These are phyloP conservation scores for Poeciliopsis paucimaculata DNA, from an alignment of 2,797 vertebrate species.

Conservation along the genomic window DNA sequence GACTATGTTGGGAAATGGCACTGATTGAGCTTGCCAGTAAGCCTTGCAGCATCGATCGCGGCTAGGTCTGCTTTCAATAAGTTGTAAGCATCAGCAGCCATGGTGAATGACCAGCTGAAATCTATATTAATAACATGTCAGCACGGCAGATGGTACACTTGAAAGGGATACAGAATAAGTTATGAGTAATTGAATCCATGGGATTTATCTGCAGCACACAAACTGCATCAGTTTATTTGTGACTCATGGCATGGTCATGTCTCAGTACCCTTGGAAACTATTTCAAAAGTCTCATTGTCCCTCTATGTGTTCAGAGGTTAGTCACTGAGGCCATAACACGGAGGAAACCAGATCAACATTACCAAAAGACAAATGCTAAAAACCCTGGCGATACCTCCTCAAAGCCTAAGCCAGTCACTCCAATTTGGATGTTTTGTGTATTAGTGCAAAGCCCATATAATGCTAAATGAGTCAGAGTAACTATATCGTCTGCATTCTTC, in stretches of 20 bases:
- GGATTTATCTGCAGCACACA: conserved; percentile 64
- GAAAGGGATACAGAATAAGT: conserved; percentile 59
- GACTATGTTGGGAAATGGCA: conserved; percentile 43
- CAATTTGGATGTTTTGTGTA: conserved; percentile 13
- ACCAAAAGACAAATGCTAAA: conserved; percentile 32
- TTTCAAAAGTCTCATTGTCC: conserved; percentile 60
- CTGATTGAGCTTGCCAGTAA: conserved; percentile 49
- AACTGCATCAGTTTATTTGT: conserved; percentile 65
- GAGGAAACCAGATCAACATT: conserved; percentile 17
- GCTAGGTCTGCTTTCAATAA: conserved; percentile 42
- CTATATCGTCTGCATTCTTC: conserved; percentile 51
- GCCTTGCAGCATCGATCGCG: conserved; percentile 31
- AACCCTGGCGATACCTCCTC: neutral
- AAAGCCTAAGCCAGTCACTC: neutral
- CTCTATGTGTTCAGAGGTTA: conserved; percentile 18
- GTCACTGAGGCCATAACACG: conserved; percentile 12
- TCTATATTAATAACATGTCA: conserved; percentile 46
- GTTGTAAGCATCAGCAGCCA: conserved; percentile 30
- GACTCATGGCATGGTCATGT: conserved; percentile 64
- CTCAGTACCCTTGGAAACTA: conserved; percentile 73
- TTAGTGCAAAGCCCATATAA: conserved; percentile 17
- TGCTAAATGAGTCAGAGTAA: conserved; percentile 39
- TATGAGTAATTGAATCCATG: conserved; percentile 53
- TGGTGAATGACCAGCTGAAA: conserved; percentile 46
- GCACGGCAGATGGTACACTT: conserved; percentile 33